These are phyloP conservation scores for Parauchenoglanis punctatus DNA, from an alignment of 2,797 vertebrate genomes.

Conservation along the genomic window DNA sequence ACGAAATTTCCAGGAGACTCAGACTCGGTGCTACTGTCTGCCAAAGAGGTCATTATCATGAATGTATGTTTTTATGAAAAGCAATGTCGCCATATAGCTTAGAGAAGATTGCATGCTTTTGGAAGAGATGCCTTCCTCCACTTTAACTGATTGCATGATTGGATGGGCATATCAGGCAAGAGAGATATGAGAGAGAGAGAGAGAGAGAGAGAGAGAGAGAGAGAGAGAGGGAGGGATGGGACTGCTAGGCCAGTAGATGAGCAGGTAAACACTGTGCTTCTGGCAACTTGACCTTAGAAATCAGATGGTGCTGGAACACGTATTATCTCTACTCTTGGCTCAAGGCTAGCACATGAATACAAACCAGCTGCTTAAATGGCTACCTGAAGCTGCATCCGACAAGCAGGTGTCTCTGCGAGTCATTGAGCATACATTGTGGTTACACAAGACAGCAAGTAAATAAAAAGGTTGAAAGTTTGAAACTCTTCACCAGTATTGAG, in stretches of 20 bases:
- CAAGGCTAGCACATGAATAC: conserved; percentile 21
- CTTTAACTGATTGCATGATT: conserved; percentile 18
- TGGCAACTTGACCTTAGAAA: conserved; percentile 46
- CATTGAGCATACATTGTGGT: neutral
- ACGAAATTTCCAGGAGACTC: conserved; percentile 6
- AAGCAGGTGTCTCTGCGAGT: neutral
- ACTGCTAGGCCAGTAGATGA: conserved; percentile 29
- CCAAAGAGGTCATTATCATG: conserved; percentile 11
- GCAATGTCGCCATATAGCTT: conserved; percentile 17
- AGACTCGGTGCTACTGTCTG: neutral
- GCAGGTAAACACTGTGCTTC: conserved; percentile 38
- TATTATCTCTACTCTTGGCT: conserved; percentile 11
- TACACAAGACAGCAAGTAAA: neutral
- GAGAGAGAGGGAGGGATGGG: neutral
- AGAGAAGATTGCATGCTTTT: conserved; percentile 20
- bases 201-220: neutral
- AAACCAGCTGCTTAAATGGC: conserved; percentile 26
- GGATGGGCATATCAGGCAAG: neutral
- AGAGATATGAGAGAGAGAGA: neutral
- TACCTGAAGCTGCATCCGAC: neutral
- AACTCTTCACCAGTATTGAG: no score
- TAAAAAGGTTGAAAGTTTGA: neutral
- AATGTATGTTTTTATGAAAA: conserved; percentile 22
- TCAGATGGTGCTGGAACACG: conserved; percentile 33
- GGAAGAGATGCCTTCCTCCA: neutral